A percentile compares a stretch with the other conserved stretches of the same genome.
Conservation (phyloP, 2,888 invertebrate species). For the Eupithecia dodoneata region DNA sequence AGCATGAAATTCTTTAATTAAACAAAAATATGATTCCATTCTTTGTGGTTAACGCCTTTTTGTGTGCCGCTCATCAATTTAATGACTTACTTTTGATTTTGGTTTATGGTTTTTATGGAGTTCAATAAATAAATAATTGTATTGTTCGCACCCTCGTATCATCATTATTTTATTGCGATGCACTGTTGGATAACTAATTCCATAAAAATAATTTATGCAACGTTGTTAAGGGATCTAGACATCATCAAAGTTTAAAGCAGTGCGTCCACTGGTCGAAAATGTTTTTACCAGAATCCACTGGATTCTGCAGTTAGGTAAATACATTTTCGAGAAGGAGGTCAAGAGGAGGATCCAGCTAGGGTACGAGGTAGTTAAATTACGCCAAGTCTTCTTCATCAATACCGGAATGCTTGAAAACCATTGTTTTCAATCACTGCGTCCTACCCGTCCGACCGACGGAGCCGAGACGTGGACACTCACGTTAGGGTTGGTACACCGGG, state of each 20-base stretch:
- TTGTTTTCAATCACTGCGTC: no score
- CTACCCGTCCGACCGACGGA: no score
- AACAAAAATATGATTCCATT: slow-evolving; percentile 75
- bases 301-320: no score
- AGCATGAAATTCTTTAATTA: slow-evolving; percentile 79
- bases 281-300: no score
- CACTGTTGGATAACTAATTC: not conserved
- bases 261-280: no score
- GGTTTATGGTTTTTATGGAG: slow-evolving; percentile 57
- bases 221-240: not conserved
- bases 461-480: no score
- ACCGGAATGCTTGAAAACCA: no score
- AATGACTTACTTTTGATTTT: slow-evolving; percentile 72
- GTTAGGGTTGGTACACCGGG: no score
- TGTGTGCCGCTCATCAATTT: slow-evolving; percentile 76
- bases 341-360: no score
- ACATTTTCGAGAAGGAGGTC: no score
- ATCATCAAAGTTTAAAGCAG: not conserved
- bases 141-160: slow-evolving; percentile 36
- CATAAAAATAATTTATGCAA: slow-evolving; percentile 7
- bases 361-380: no score
- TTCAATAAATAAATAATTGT: slow-evolving; percentile 45
- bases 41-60: slow-evolving; percentile 75
- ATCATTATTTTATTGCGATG: slow-evolving; percentile 23
- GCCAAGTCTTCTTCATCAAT: no score